phyloP scores from a whole-genome alignment of 2,888 invertebrate species.

The Cynaeus angustus region DNA sequence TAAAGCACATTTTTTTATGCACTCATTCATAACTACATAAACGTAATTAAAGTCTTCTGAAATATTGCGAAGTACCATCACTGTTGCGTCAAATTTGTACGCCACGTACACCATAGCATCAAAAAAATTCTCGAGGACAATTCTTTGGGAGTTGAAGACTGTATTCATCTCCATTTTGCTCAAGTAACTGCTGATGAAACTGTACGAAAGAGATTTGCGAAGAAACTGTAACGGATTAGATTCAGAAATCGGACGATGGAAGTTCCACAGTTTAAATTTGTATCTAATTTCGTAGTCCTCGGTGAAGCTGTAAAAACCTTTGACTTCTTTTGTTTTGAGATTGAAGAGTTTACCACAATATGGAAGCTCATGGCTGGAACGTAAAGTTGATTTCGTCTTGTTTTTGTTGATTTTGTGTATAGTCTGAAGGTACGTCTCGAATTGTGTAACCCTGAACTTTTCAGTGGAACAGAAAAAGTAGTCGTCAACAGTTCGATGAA shows the following conservation, averaged over 20 bases:
- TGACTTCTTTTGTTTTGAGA: constrained; percentile 53
- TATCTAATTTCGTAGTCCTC: constrained; percentile 45
- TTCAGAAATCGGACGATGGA: constrained; percentile 42
- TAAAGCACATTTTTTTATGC: constrained; percentile 42
- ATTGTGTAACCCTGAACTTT: constrained; percentile 43
- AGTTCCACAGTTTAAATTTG: constrained; percentile 58
- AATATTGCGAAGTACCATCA: constrained; percentile 48
- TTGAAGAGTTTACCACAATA: constrained; percentile 57
- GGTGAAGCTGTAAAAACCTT: constrained; percentile 49
- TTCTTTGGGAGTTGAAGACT: constrained; percentile 51
- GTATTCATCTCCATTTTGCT: constrained; percentile 54
- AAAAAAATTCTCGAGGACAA: constrained; percentile 55
- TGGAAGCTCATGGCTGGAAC: constrained; percentile 40
- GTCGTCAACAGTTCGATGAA: constrained; percentile 57
- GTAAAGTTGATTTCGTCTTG: constrained; percentile 53
- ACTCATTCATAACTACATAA: constrained; percentile 20
- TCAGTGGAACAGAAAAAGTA: constrained; percentile 57
- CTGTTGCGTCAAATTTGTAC: constrained; percentile 56
- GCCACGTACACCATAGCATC: constrained; percentile 56
- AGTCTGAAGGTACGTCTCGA: constrained; percentile 35
- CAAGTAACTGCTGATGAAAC: constrained; percentile 53
- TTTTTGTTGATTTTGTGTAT: constrained; percentile 48
- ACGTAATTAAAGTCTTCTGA: constrained; percentile 23
- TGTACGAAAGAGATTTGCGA: constrained; percentile 48
- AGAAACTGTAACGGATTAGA: constrained; percentile 7